Percentiles rank a stretch among this genome's conserved stretches.
phyloP scores from a whole-genome alignment of 2,797 vertebrate genomes.

The Gymnothorax javanicus region DNA sequence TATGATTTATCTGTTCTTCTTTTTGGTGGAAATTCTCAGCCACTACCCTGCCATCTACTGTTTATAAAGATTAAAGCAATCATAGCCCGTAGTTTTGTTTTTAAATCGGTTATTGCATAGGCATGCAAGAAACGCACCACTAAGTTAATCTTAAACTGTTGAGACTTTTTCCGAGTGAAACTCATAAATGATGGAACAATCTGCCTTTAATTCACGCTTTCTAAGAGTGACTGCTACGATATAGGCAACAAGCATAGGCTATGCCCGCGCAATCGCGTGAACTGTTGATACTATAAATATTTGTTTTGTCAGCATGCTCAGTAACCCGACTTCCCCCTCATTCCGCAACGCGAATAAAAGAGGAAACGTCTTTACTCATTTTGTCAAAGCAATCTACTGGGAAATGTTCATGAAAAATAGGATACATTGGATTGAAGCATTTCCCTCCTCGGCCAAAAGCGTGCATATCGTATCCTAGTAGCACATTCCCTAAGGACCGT shows the following conservation, averaged over 20 bases:
- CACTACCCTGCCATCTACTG: not conserved
- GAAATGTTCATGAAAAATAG: not conserved
- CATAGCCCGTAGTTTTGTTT: not conserved
- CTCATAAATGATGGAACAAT: not conserved
- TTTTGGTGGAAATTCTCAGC: not conserved
- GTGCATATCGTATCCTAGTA: conserved; percentile 1
- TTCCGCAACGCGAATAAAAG: not conserved
- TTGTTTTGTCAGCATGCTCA: conserved; percentile 7
- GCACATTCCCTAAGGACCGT: conserved; percentile 5
- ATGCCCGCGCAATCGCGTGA: not conserved
- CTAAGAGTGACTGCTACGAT: not conserved
- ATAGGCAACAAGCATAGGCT: not conserved
- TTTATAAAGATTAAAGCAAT: not conserved
- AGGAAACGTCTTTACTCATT: not conserved
- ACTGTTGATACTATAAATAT: conserved; percentile 15
- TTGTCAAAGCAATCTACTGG: not conserved
- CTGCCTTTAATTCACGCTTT: not conserved
- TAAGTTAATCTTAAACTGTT: not conserved
- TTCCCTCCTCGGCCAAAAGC: not conserved
- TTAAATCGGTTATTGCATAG: not conserved
- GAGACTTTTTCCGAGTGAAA: not conserved
- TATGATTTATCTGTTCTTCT: not conserved
- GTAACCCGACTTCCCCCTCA: not conserved
- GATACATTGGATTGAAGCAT: too few relatives aligned
- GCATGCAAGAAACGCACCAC: not conserved